Conservation (phyloP, 2,113 vertebrate genomes). For the Myotis davidii region DNA sequence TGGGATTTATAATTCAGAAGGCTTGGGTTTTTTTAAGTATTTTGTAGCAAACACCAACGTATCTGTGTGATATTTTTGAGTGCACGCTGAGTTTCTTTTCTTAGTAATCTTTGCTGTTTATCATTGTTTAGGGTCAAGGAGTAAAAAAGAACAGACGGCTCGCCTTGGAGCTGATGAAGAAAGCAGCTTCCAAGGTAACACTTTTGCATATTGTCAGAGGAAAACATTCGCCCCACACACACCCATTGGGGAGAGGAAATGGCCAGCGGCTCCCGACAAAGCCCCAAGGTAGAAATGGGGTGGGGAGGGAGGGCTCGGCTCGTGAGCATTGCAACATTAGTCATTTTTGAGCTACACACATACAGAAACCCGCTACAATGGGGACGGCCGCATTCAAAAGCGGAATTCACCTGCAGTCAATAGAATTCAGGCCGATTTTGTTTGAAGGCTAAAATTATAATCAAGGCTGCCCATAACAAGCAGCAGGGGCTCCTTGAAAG, state of each 20-base stretch:
- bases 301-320: not conserved
- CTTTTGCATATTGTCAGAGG: not conserved
- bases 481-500: slow-evolving; percentile 27
- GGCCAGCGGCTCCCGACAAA: not conserved
- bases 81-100: not conserved
- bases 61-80: not conserved
- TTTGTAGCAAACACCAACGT: not conserved
- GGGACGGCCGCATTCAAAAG: slow-evolving; percentile 39
- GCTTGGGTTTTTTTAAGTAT: not conserved
- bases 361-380: slow-evolving; percentile 14
- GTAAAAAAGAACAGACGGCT: slow-evolving; percentile 91
- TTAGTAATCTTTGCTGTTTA: slow-evolving; percentile 14
- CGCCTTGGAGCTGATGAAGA: slow-evolving; percentile 91
- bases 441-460: slow-evolving; percentile 77
- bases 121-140: slow-evolving; percentile 90
- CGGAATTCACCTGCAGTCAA: slow-evolving; percentile 50
- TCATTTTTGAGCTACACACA: slow-evolving; percentile 43
- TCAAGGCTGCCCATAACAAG: slow-evolving; percentile 59
- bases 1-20: not conserved
- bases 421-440: slow-evolving; percentile 56
- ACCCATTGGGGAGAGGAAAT: not conserved
- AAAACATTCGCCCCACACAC: not conserved
- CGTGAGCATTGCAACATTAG: not conserved
- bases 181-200: slow-evolving; percentile 92
- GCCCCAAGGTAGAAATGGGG: not conserved